Percentiles rank a stretch among this genome's conserved stretches.
phyloP scores from a whole-genome alignment of 2,113 vertebrate genomes.

The Lycaon pictus region DNA sequence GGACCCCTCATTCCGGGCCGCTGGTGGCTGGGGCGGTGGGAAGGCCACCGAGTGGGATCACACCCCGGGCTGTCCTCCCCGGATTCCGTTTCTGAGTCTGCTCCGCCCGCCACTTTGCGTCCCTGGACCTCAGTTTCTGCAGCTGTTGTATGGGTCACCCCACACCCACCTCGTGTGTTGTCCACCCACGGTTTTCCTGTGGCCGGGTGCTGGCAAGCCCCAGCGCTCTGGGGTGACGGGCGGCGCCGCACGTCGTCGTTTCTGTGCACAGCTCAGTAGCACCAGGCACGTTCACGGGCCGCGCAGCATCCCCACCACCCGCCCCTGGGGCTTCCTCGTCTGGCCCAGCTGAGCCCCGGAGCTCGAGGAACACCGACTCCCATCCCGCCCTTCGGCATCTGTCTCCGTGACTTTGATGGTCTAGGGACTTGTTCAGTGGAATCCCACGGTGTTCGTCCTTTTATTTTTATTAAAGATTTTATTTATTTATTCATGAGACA shows the following conservation, averaged over 20 bases:
- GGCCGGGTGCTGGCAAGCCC: rapidly evolving
- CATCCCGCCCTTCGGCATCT: rapidly evolving
- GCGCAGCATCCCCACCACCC: rapidly evolving
- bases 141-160: rapidly evolving
- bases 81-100: rapidly evolving
- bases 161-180: not conserved
- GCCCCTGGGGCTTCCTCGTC: not conserved
- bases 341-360: not conserved
- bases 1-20: rapidly evolving
- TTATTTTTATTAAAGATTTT: too few relatives aligned
- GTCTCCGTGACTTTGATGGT: rapidly evolving
- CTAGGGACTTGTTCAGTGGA: rapidly evolving
- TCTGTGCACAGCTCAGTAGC: rapidly evolving
- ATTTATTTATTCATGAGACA: too few relatives aligned
- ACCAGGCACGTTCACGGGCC: rapidly evolving
- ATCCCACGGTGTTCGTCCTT: rapidly evolving
- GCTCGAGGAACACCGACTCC: rapidly evolving
- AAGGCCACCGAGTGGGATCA: rapidly evolving
- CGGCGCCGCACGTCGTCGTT: not conserved
- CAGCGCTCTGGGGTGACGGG: rapidly evolving
- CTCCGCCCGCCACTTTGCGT: rapidly evolving
- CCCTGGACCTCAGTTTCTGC: not conserved
- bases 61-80: rapidly evolving
- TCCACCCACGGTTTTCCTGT: not conserved
- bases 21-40: not conserved